Percentiles rank a stretch among this genome's conserved stretches.
phyloP scores from a whole-genome alignment of 2,797 vertebrate genomes.

The Nothura maculosa region DNA sequence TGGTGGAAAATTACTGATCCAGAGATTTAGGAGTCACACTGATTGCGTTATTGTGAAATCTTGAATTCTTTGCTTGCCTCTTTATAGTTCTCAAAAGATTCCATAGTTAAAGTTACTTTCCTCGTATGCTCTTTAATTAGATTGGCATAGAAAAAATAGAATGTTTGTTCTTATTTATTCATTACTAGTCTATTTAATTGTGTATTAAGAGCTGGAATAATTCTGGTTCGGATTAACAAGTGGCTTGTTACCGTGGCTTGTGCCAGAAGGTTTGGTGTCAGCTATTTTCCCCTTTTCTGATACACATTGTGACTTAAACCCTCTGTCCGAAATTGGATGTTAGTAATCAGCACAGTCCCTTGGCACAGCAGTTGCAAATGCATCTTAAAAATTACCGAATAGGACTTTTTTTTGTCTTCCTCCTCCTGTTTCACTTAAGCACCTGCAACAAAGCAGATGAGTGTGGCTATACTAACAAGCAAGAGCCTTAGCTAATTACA shows the following conservation, averaged over 20 bases:
- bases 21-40: not conserved
- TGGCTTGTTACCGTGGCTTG: not conserved
- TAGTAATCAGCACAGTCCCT: constrained; percentile 21
- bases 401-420: not conserved
- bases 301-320: not conserved
- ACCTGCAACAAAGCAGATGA: not conserved
- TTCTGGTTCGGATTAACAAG: not conserved
- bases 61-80: not conserved
- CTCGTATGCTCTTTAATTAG: not conserved
- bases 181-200: not conserved
- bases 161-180: constrained; percentile 4
- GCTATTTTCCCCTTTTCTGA: not conserved
- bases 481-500: not conserved
- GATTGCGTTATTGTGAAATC: not conserved
- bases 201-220: not conserved
- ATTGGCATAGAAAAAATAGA: not conserved
- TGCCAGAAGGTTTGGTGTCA: not conserved
- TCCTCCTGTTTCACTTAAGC: not conserved
- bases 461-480: not conserved
- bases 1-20: not conserved
- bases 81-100: not conserved
- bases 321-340: constrained; percentile 2
- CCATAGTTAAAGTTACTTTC: not conserved
- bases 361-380: constrained; percentile 18
- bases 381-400: constrained; percentile 35